Conservation (phyloP, 2,113 vertebrate genomes). For the Coryphaenoides rupestris region DNA sequence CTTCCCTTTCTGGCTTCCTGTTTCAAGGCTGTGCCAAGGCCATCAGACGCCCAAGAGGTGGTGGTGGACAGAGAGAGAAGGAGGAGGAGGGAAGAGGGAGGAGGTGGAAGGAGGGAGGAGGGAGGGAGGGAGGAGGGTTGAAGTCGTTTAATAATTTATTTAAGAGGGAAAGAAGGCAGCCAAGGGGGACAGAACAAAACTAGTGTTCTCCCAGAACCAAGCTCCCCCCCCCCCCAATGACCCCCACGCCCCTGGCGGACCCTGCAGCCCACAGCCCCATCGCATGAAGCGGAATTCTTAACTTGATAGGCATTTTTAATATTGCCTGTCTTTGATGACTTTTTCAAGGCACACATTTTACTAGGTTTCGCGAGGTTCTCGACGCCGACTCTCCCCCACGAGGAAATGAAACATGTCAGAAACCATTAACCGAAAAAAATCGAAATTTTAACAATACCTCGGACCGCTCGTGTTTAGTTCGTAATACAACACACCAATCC, state of each 20-base stretch:
- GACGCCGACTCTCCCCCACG: conserved; percentile 89
- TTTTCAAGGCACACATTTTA: conserved; percentile 99
- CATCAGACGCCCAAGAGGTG: conserved; percentile 84
- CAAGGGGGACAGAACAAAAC: conserved; percentile 99
- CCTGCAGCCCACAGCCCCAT: conserved; percentile 92
- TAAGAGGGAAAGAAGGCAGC: conserved; percentile 91
- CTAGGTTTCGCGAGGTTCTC: conserved; percentile 99
- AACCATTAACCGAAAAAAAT: conserved; percentile 99
- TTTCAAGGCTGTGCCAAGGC: conserved; percentile 69
- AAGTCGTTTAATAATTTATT: conserved; percentile 99
- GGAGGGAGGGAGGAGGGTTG: conserved; percentile 79
- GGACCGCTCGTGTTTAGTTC: conserved; percentile 75
- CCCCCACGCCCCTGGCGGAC: conserved; percentile 81
- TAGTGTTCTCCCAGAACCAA: conserved; percentile 96
- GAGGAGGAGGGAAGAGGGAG: conserved; percentile 63
- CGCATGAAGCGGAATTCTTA: conserved; percentile 99
- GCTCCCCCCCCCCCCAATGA: conserved; percentile 78
- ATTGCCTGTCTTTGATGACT: conserved; percentile 99
- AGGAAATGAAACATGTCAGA: conserved; percentile 99
- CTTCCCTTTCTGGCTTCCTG: conserved; percentile 60
- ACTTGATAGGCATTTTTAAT: conserved; percentile 99
- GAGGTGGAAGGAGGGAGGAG: conserved; percentile 31
- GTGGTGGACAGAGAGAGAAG: conserved; percentile 67
- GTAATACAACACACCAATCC: conserved; percentile 89
- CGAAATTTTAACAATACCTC: conserved; percentile 99